Percentiles rank a stretch among this genome's conserved stretches.
phyloP scores from a whole-genome alignment of 2,888 invertebrate genomes.

The Epiblema foenella region DNA sequence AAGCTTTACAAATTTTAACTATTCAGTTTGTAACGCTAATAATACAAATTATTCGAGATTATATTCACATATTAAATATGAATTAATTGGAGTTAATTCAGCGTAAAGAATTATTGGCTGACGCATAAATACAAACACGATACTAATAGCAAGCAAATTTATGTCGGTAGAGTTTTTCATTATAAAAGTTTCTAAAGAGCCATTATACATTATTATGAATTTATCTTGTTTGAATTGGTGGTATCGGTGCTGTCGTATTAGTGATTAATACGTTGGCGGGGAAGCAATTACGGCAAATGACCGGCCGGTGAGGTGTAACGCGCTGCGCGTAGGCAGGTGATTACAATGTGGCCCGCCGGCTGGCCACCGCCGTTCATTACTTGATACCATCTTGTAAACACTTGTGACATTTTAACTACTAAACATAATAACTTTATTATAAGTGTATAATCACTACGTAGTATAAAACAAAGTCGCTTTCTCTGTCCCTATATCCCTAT shows the following conservation, averaged over 20 bases:
- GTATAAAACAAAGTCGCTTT: too few relatives aligned
- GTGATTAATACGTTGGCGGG: constrained; percentile 77
- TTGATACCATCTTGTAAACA: constrained; percentile 69
- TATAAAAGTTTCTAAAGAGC: constrained; percentile 51
- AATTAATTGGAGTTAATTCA: constrained; percentile 27
- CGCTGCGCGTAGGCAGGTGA: constrained; percentile 58
- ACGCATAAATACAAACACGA: constrained; percentile 40
- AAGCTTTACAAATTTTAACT: not conserved
- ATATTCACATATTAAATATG: constrained; percentile 24
- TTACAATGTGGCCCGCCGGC: constrained; percentile 65
- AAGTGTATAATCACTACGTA: too few relatives aligned
- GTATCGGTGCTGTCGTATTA: constrained; percentile 73
- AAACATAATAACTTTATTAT: constrained; percentile 20
- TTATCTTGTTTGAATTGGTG: constrained; percentile 65
- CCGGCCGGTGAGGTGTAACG: constrained; percentile 67
- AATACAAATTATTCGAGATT: constrained; percentile 26
- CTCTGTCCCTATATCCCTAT: too few relatives aligned
- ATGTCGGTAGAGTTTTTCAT: constrained; percentile 49
- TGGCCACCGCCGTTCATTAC: constrained; percentile 75
- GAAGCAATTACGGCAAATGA: constrained; percentile 74
- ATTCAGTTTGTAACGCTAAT: constrained; percentile 10
- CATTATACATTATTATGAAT: constrained; percentile 65
- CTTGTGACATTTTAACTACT: constrained; percentile 50
- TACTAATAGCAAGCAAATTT: constrained; percentile 43
- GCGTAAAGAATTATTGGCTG: constrained; percentile 37